Base-by-base conservation (phyloP, 2,797 vertebrate species). In the Picus viridis region DNA sequence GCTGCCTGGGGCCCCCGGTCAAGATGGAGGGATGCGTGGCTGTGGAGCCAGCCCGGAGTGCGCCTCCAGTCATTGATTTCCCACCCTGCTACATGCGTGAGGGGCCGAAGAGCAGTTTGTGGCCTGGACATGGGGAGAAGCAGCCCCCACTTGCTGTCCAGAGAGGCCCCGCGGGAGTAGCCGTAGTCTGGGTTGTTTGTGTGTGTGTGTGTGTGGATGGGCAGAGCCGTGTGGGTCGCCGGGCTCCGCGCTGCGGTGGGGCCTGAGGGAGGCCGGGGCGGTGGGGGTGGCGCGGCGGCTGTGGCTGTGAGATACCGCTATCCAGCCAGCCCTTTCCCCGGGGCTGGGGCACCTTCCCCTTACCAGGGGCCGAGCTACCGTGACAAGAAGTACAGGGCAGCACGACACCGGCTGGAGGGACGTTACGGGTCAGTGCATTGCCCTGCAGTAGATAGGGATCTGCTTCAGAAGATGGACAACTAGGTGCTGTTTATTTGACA, bases 381-480 rank as follows among this genome's bases (percentile, higher is more conserved):
- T 7, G 62, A 34, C 14, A 2, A 1, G 51, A 9, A 27, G 36
- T 12, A 24, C 9, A 20, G 71, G 45, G n/a, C 26, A 24, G 32
- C 24, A 9, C 24, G 68, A 54, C 45, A n/a, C 7, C 9, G 7
- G 4, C 12, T 32, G 8, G 32, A 15, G 20, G 9, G 47, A 23
- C 47, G 12, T 51, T 51, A 51, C 49, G 49, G 49, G 23, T 12
- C 45, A 18, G 27, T 3, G 24, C 6, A 1, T 26, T 51, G 34
- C 49, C 29, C 58, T 49, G 45, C 30, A 6, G n/a, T 6, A 45
- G 59, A 3, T 0, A 0, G n/a, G 29, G 63, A 18, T 58, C 24
- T 62, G 47, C 81, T 47, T 47, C 39, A 41, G 41, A 30, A 30
- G 16, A 32, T n/a, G 32, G 59, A 16, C 43, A 12, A 1, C 26